Evolutionary conservation across 2,888 invertebrate species (phyloP), one percentile per base, ranked within the genome.

Genomic region (Eupeodes luniger): DNA sequence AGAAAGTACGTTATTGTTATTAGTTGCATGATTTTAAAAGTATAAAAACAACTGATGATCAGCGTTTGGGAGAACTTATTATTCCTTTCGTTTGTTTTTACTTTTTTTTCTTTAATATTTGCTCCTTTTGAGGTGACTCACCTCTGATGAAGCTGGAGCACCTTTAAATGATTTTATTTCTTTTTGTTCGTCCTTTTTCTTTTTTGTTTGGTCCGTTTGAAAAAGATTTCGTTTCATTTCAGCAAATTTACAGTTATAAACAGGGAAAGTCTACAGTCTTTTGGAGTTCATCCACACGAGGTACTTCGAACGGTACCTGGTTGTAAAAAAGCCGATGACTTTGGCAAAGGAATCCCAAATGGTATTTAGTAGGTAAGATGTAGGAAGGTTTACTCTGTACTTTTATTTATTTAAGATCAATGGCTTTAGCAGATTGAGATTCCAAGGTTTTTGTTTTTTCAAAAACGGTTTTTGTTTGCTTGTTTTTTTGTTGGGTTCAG

Each of bases 81-180:
- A 9, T 47, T 16, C 3, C 34, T 34, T 40, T 3, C 40, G 9
- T 16, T 57, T 19, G 40, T 44, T 55, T n/a, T n/a, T n/a, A n/a
- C n/a, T n/a, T 19, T 64, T 74, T 61, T 59, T 78, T 70, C 62
- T 16, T 19, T 19, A 19, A 27, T 5, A 72, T 64, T 69, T 70
- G 14, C 12, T 44, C 34, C 40, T 84, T 75, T 70, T 49, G 72
- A 81, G 85, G 81, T 85, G 81, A 78, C 78, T 81, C 77, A 85
- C 77, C 81, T 78, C 47, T 11, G 27, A 4, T 70, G 19, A 40
- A 70, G 70, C 55, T 70, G 40, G 34, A 81, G 53, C 62, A 85
- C 81, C 77, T 74, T 85, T 77, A 78, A 85, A 81, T 85, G 78
- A 7, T 34, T 72, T 53, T 36, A 12, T 19, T 16, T 16, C 5